A percentile compares a stretch with the other conserved stretches of the same genome.
These are phyloP conservation scores for Dasysyrphus albostriatus DNA, from an alignment of 2,888 invertebrate species.

Conservation along the genomic window DNA sequence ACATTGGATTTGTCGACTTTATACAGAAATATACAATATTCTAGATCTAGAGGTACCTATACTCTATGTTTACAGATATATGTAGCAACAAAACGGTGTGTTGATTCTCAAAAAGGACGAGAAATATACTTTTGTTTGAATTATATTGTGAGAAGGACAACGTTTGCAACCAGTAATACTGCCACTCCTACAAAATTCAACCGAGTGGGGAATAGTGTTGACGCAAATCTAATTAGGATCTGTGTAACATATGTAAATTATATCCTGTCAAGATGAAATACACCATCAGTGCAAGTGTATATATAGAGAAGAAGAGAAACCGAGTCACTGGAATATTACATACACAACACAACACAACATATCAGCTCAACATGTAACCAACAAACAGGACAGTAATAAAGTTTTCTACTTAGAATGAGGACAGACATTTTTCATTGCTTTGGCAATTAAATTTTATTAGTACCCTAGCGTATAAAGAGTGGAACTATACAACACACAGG, in stretches of 20 bases:
- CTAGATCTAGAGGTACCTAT: neutral
- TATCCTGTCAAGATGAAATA: slow-evolving; percentile 76
- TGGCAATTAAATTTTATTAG: slow-evolving; percentile 73
- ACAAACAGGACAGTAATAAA: slow-evolving; percentile 72
- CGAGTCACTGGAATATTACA: slow-evolving; percentile 25
- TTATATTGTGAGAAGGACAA: slow-evolving; percentile 37
- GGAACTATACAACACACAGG: slow-evolving; percentile 1
- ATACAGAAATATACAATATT: neutral
- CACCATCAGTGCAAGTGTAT: slow-evolving; percentile 13
- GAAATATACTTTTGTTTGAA: slow-evolving; percentile 38
- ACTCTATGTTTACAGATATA: neutral
- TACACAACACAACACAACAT: slow-evolving; percentile 11
- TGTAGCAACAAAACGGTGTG: neutral
- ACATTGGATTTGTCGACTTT: slow-evolving; percentile 4
- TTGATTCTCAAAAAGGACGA: slow-evolving; percentile 32
- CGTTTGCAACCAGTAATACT: slow-evolving; percentile 7
- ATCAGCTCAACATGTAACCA: slow-evolving; percentile 39
- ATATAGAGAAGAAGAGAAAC: neutral
- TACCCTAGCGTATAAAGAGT: slow-evolving; percentile 60
- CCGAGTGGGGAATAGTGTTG: slow-evolving; percentile 72
- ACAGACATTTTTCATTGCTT: slow-evolving; percentile 75
- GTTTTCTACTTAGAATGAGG: slow-evolving; percentile 64
- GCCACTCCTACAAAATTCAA: slow-evolving; percentile 51
- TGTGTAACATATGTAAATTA: slow-evolving; percentile 77
- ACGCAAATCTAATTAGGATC: slow-evolving; percentile 77